Evolutionary conservation across 2,888 invertebrate species (phyloP).

Genomic region (Chaitophorus viminalis): DNA sequence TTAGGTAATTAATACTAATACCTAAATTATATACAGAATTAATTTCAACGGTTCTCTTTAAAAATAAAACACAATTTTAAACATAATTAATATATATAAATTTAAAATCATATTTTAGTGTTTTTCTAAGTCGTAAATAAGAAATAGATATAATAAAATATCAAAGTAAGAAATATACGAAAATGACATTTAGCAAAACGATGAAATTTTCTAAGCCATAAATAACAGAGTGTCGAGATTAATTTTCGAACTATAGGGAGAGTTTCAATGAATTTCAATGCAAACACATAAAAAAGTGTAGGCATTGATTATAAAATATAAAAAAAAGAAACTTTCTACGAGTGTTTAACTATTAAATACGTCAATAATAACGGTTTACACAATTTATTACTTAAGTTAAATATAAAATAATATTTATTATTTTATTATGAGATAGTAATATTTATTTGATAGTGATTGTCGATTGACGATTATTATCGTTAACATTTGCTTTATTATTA

Average conservation of each 20-base stretch:
- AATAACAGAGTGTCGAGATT: slow-evolving; percentile 19
- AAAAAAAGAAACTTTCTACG: slow-evolving; percentile 8
- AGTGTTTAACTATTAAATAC: slow-evolving; percentile 26
- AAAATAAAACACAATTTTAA: neutral
- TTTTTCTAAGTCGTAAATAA: slow-evolving; percentile 17
- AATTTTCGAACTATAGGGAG: slow-evolving; percentile 31
- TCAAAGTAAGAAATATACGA: neutral
- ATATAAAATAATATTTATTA: slow-evolving; percentile 9
- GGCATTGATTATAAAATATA: slow-evolving; percentile 14
- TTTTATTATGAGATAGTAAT: neutral
- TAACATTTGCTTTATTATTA: neutral
- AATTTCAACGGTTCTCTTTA: slow-evolving; percentile 1
- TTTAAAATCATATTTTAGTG: neutral
- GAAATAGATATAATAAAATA: neutral
- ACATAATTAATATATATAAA: neutral
- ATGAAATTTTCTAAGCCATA: slow-evolving; percentile 37
- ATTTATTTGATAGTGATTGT: neutral
- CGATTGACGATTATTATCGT: no score
- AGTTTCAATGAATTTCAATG: neutral
- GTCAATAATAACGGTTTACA: slow-evolving; percentile 2
- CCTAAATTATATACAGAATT: neutral
- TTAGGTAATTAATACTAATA: neutral
- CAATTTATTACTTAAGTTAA: neutral
- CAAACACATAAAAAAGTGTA: slow-evolving; percentile 28
- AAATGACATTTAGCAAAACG: slow-evolving; percentile 17